Evolutionary conservation across 1,140 invertebrate species (phyloP).

Genomic region (Drosophila teissieri): DNA sequence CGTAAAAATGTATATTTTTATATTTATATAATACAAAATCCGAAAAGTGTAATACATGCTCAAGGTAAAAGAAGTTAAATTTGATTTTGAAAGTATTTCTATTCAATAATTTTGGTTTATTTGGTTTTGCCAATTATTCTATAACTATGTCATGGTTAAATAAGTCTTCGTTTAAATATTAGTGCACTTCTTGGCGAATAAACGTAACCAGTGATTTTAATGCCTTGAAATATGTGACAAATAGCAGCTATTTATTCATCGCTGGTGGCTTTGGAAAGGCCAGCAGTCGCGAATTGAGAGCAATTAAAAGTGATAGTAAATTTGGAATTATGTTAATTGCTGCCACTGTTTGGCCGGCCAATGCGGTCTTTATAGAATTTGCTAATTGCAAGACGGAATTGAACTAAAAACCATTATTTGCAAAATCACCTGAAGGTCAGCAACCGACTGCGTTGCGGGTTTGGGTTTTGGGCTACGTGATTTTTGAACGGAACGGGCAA

Average conservation of each 20-base stretch:
- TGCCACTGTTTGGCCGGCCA: conserved; percentile 41
- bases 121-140: no score
- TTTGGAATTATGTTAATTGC: conserved; percentile 74
- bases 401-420: conserved; percentile 64
- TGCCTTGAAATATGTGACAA: conserved; percentile 31
- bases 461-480: conserved; percentile 36
- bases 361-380: conserved; percentile 55
- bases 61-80: no score
- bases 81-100: no score
- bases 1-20: no score
- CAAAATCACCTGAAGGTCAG: conserved; percentile 59
- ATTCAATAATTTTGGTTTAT: no score
- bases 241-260: conserved; percentile 16
- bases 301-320: conserved; percentile 77
- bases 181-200: neutral
- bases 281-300: conserved; percentile 38
- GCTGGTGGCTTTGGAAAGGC: conserved; percentile 62
- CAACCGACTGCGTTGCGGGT: no score
- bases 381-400: conserved; percentile 68
- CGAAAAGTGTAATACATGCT: no score
- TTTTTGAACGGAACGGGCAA: conserved; percentile 39
- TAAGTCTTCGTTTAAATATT: neutral
- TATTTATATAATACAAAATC: no score
- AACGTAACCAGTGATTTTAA: conserved; percentile 16
- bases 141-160: conserved; percentile 22